A percentile compares a stretch with the other conserved stretches of the same genome.
Evolutionary conservation across 2,113 vertebrate species (phyloP).

Genomic region (Pungitius pungitius): DNA sequence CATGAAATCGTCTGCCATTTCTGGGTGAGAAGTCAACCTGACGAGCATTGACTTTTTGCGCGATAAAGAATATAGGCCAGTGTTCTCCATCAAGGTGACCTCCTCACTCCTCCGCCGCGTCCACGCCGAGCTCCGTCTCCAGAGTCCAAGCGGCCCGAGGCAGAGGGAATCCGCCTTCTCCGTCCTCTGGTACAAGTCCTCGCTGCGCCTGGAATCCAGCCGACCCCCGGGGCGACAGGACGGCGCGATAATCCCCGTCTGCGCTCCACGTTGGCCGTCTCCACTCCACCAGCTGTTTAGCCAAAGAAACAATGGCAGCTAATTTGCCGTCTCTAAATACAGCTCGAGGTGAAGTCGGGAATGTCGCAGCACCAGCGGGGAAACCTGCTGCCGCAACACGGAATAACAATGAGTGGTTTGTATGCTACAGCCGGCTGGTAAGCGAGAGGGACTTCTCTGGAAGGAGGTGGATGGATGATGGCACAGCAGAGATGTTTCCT

Average conservation of each 20-base stretch:
- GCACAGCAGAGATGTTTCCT: conserved; percentile 36
- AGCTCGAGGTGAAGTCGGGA: not conserved
- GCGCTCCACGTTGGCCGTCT: not conserved
- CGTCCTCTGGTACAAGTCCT: conserved; percentile 41
- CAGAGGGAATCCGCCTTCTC: conserved; percentile 12
- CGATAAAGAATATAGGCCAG: conserved; percentile 25
- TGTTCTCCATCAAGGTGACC: conserved; percentile 32
- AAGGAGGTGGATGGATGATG: conserved; percentile 60
- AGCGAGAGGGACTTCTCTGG: conserved; percentile 69
- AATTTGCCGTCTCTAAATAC: conserved; percentile 1
- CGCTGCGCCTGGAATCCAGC: conserved; percentile 26
- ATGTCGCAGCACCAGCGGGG: not conserved
- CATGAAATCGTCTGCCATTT: conserved; percentile 17
- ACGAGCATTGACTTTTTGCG: conserved; percentile 59
- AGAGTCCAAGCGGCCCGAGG: not conserved
- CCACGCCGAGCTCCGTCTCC: conserved; percentile 15
- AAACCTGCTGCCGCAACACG: conserved; percentile 12
- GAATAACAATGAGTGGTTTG: conserved; percentile 74
- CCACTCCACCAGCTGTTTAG: conserved; percentile 7
- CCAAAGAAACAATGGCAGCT: not conserved
- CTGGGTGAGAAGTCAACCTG: conserved; percentile 2
- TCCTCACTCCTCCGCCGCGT: not conserved
- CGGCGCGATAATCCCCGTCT: not conserved
- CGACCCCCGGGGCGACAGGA: not conserved
- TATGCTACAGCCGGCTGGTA: conserved; percentile 77